These are phyloP conservation scores for Chrysolina haemoptera DNA, from an alignment of 2,888 invertebrate genomes.

Conservation along the genomic window DNA sequence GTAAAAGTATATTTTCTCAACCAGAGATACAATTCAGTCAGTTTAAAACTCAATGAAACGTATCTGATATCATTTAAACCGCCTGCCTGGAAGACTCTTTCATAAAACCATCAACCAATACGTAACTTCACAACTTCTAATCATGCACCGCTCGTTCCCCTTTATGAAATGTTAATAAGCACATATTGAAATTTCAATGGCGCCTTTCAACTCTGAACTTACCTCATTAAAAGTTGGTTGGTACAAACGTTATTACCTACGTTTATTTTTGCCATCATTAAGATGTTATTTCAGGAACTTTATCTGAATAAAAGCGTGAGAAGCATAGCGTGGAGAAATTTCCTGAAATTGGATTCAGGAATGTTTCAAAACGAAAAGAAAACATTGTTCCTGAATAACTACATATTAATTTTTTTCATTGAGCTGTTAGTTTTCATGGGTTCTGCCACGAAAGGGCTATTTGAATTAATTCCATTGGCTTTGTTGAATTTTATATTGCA, in stretches of 20 bases:
- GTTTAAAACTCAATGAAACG: too few species aligned
- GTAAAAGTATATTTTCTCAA: too few species aligned
- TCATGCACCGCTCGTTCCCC: conserved; percentile 4
- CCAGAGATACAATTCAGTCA: too few species aligned
- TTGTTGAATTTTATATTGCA: not conserved
- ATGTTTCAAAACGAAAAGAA: conserved; percentile 30
- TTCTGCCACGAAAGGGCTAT: conserved; percentile 31
- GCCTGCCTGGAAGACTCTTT: not conserved
- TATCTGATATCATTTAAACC: not conserved
- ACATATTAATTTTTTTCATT: conserved; percentile 47
- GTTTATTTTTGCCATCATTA: conserved; percentile 17
- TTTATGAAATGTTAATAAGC: conserved; percentile 40
- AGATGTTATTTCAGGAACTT: conserved; percentile 23
- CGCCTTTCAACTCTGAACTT: conserved; percentile 34
- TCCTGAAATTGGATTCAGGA: conserved; percentile 22
- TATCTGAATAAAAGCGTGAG: conserved; percentile 2
- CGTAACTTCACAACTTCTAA: not conserved
- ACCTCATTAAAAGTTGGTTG: conserved; percentile 38
- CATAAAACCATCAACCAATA: not conserved
- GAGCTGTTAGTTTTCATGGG: conserved; percentile 38
- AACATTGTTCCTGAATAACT: conserved; percentile 42
- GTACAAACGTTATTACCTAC: conserved; percentile 19
- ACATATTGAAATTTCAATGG: conserved; percentile 40
- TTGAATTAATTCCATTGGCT: not conserved
- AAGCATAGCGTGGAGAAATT: conserved; percentile 35